A percentile compares a stretch with the other conserved stretches of the same genome.
Conservation (phyloP, 2,113 vertebrate genomes). For the Rallus limicola region DNA sequence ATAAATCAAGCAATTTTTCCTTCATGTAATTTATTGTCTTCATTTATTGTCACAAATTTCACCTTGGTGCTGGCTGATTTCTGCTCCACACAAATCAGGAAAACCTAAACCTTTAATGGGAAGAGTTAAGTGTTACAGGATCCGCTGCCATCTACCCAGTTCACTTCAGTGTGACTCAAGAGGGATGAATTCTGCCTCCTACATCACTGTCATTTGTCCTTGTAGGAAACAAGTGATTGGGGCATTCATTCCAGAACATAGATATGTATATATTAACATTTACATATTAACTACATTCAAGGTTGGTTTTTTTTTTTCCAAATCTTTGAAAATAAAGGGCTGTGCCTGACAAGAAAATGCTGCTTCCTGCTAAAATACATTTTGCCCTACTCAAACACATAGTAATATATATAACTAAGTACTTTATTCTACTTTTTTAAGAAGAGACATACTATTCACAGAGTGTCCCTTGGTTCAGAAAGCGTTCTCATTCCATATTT, state of each 20-base stretch:
- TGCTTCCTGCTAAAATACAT: background rate
- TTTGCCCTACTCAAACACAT: background rate
- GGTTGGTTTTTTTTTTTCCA: background rate
- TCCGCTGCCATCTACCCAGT: background rate
- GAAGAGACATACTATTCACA: background rate
- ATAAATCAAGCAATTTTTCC: background rate
- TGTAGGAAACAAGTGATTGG: background rate
- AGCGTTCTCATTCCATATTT: background rate
- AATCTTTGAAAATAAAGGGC: background rate
- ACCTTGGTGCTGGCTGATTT: background rate
- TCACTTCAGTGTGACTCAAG: background rate
- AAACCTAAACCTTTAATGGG: background rate
- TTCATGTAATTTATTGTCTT: background rate
- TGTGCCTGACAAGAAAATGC: background rate
- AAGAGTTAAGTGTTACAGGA: background rate
- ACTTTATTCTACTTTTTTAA: background rate
- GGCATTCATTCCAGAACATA: background rate
- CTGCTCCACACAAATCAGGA: background rate
- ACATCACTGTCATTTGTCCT: background rate
- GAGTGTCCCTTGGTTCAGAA: background rate
- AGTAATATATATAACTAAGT: background rate
- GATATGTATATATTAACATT: too few relatives aligned
- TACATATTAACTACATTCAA: background rate
- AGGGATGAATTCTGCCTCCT: background rate
- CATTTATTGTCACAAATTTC: background rate